Conservation (phyloP, 2,797 vertebrate genomes). For the Manis crassicaudata region DNA sequence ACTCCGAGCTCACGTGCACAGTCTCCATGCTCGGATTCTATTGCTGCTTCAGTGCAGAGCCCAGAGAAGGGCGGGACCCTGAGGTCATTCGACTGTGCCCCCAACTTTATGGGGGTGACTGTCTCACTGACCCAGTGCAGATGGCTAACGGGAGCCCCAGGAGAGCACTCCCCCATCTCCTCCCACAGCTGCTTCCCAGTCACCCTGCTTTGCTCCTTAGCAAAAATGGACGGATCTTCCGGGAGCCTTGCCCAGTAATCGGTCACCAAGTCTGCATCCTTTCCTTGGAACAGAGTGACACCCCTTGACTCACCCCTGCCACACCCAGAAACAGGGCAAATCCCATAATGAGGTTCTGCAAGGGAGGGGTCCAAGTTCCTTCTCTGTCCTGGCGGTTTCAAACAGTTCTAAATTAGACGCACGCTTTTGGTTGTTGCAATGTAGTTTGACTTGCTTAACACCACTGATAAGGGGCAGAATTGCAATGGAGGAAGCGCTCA, state of each 20-base stretch:
- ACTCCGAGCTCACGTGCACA: neutral
- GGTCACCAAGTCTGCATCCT: neutral
- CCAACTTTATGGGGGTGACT: neutral
- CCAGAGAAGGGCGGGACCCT: too few relatives aligned
- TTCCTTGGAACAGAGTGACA: neutral
- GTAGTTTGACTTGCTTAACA: neutral
- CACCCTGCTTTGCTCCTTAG: neutral
- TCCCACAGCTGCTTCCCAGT: neutral
- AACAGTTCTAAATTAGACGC: neutral
- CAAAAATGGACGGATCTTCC: neutral
- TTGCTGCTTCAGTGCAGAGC: neutral
- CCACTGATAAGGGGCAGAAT: neutral
- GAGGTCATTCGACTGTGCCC: neutral
- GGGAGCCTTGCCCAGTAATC: neutral
- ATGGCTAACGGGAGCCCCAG: neutral
- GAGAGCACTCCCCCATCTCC: neutral
- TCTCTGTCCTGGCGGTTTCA: neutral
- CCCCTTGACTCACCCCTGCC: neutral
- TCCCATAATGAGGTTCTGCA: neutral
- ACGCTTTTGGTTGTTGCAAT: neutral
- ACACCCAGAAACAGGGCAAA: neutral
- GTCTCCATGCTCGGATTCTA: neutral
- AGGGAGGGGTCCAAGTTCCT: neutral
- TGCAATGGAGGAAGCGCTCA: neutral
- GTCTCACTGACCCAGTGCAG: neutral